phyloP scores from a whole-genome alignment of 2,113 vertebrate genomes.

The Thalassarche chlororhynchos region DNA sequence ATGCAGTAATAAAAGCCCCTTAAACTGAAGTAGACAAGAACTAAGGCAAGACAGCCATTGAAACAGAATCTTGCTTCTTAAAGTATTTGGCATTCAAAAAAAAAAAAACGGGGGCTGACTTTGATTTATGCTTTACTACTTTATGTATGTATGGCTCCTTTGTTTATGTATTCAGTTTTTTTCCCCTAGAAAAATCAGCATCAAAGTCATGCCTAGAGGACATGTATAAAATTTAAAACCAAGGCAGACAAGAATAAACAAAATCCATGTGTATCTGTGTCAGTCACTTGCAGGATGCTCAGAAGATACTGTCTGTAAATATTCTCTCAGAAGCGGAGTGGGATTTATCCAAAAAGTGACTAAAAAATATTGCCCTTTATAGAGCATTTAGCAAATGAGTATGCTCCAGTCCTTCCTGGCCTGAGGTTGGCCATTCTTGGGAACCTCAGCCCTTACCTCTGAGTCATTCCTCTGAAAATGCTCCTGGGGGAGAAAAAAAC shows the following conservation, averaged over 20 bases:
- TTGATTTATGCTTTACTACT: slow-evolving; percentile 67
- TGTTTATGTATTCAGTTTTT: slow-evolving; percentile 64
- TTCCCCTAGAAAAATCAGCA: slow-evolving; percentile 44
- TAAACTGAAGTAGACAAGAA: slow-evolving; percentile 52
- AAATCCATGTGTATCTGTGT: slow-evolving; percentile 71
- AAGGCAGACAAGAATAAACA: slow-evolving; percentile 70
- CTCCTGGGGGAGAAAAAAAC: not conserved
- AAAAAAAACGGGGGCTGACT: not conserved
- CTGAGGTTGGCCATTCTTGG: not conserved
- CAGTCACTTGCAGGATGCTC: slow-evolving; percentile 24
- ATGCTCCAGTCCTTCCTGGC: not conserved
- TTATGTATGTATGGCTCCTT: slow-evolving; percentile 63
- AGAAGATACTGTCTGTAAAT: slow-evolving; percentile 48
- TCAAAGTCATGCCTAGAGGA: slow-evolving; percentile 76
- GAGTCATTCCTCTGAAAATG: not conserved
- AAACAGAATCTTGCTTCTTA: slow-evolving; percentile 64
- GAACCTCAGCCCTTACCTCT: not conserved
- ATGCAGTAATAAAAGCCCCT: slow-evolving; percentile 49
- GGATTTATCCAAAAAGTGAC: not conserved
- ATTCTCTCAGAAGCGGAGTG: not conserved
- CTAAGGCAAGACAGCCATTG: slow-evolving; percentile 35
- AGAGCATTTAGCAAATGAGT: not conserved
- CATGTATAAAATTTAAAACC: slow-evolving; percentile 72
- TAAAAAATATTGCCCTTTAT: slow-evolving; percentile 5
- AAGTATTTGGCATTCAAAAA: not conserved